Conservation (phyloP, 2,797 vertebrate species). For the Apogon hyalosoma region DNA sequence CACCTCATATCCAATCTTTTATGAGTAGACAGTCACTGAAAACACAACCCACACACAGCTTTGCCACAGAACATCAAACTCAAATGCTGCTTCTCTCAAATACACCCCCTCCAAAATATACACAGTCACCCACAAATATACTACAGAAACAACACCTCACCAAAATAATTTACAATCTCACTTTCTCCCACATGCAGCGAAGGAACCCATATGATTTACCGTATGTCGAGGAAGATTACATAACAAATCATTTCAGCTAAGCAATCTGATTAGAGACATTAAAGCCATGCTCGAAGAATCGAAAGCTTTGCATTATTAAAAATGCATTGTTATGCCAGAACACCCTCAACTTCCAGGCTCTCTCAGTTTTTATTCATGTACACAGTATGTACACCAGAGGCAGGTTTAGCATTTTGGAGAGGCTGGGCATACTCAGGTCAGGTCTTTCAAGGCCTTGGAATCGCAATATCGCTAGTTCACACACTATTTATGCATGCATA, state of each 20-base stretch:
- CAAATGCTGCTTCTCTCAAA: slow-evolving; percentile 22
- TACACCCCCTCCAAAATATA: slow-evolving; percentile 32
- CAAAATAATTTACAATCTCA: slow-evolving; percentile 23
- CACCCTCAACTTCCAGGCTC: not conserved
- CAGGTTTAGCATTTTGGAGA: too few species aligned
- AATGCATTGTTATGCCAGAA: slow-evolving; percentile 8
- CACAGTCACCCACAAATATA: slow-evolving; percentile 27
- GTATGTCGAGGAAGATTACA: slow-evolving; percentile 33
- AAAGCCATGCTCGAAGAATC: slow-evolving; percentile 6
- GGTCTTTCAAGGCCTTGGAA: not conserved
- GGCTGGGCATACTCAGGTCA: too few species aligned
- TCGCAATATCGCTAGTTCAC: slow-evolving; percentile 16
- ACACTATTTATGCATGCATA: not conserved
- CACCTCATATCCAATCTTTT: slow-evolving; percentile 1
- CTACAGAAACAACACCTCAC: not conserved
- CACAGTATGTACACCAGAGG: not conserved
- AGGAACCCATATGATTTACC: slow-evolving; percentile 21
- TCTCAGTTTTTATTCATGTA: not conserved
- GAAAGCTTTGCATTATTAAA: slow-evolving; percentile 33
- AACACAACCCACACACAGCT: slow-evolving; percentile 22
- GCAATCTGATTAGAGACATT: slow-evolving; percentile 32
- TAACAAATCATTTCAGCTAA: slow-evolving; percentile 31
- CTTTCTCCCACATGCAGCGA: slow-evolving; percentile 40
- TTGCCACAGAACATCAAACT: slow-evolving; percentile 9
- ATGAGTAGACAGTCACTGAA: not conserved